Percentiles rank a stretch among this genome's conserved stretches.
phyloP scores from a whole-genome alignment of 2,888 invertebrate genomes.

The Vesta saturnalis region DNA sequence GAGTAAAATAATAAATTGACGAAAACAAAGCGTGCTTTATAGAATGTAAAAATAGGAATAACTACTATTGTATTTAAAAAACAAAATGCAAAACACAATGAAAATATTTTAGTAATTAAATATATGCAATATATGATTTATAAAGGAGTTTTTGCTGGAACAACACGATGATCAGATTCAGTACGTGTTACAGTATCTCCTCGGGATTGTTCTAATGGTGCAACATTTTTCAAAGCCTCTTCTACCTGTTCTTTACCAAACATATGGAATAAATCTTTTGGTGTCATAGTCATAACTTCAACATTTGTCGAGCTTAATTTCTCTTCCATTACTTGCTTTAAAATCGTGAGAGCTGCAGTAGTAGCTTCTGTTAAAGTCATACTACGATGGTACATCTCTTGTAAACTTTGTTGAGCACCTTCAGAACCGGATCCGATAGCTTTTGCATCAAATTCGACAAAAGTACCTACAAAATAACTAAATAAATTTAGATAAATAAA shows the following conservation, averaged over 20 bases:
- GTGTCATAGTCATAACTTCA: constrained; percentile 95
- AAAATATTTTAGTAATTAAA: not conserved
- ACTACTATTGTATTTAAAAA: constrained; percentile 1
- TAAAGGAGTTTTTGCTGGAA: not conserved
- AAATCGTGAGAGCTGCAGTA: constrained; percentile 88
- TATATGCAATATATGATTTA: not conserved
- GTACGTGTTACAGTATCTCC: constrained; percentile 23
- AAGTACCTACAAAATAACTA: constrained; percentile 80
- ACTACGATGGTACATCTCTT: constrained; percentile 80
- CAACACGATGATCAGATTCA: constrained; percentile 16
- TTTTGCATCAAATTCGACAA: constrained; percentile 97
- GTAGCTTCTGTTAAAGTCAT: constrained; percentile 95
- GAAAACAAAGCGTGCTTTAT: too few species aligned
- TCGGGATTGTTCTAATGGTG: constrained; percentile 32
- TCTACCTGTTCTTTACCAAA: constrained; percentile 90
- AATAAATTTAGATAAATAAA: not conserved
- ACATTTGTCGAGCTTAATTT: constrained; percentile 96
- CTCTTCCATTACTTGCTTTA: constrained; percentile 99
- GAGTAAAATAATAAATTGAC: too few species aligned
- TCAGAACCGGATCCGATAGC: constrained; percentile 99
- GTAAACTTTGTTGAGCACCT: constrained; percentile 95
- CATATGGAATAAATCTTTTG: constrained; percentile 86
- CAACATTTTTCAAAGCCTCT: constrained; percentile 60
- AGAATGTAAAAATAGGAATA: too few species aligned
- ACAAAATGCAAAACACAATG: not conserved